A percentile compares a stretch with the other conserved stretches of the same genome.
phyloP scores from a whole-genome alignment of 2,797 vertebrate species.

The Malacoraja senta region DNA sequence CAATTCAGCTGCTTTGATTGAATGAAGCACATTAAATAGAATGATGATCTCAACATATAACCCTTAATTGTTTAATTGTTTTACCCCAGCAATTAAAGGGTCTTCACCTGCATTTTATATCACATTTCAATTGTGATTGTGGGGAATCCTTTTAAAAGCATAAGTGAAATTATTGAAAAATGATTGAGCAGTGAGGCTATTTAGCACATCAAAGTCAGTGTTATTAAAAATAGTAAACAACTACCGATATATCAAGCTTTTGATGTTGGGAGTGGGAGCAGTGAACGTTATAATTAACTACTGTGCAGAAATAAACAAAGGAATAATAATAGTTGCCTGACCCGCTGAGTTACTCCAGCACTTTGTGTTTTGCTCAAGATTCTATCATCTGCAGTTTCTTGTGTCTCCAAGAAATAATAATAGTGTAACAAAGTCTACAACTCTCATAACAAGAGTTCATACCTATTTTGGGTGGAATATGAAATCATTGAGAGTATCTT shows the following conservation, averaged over 20 bases:
- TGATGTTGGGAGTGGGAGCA: background rate
- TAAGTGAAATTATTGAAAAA: background rate
- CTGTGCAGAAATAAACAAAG: background rate
- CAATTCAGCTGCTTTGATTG: background rate
- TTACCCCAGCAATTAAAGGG: background rate
- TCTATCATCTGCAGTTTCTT: too few relatives aligned
- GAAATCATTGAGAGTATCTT: background rate
- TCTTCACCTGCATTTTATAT: background rate
- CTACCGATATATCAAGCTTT: too few relatives aligned
- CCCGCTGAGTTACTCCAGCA: too few relatives aligned
- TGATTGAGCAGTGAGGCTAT: background rate
- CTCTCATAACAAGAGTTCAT: background rate
- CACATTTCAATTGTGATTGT: background rate
- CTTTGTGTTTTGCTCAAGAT: too few relatives aligned
- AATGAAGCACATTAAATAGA: constrained; percentile 12
- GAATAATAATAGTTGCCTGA: background rate
- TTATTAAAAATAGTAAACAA: background rate
- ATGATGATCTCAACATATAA: background rate
- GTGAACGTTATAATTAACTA: background rate
- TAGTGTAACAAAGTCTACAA: background rate
- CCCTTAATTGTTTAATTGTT: background rate
- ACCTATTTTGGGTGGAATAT: background rate
- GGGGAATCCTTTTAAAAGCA: background rate
- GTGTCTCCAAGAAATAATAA: background rate
- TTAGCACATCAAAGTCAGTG: background rate